These are phyloP conservation scores for Contarinia nasturtii DNA, from an alignment of 1,140 invertebrate species.

Conservation along the genomic window DNA sequence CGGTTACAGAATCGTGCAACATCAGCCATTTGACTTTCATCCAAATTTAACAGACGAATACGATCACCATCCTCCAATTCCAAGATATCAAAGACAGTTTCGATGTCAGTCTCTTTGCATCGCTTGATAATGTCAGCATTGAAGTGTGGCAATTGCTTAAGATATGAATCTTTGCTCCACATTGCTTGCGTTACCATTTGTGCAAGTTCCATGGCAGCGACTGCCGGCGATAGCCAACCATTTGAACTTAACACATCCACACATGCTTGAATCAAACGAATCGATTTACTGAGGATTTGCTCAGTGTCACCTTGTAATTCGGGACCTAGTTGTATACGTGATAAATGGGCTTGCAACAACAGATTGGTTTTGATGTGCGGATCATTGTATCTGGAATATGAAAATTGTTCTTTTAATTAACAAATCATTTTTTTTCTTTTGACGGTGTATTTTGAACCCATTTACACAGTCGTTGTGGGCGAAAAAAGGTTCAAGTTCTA, in stretches of 20 bases:
- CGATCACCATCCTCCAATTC: conserved; percentile 92
- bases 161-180: conserved; percentile 97
- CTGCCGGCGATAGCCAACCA: conserved; percentile 92
- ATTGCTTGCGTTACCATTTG: conserved; percentile 99
- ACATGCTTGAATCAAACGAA: conserved; percentile 90
- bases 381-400: conserved; percentile 62
- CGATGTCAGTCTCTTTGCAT: conserved; percentile 79
- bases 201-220: conserved; percentile 97
- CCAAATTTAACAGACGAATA: conserved; percentile 65
- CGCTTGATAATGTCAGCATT: conserved; percentile 73
- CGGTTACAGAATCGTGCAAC: conserved; percentile 96
- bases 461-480: too few species aligned
- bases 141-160: conserved; percentile 95
- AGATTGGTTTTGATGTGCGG: conserved; percentile 96
- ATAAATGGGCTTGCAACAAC: conserved; percentile 88
- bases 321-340: conserved; percentile 78
- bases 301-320: conserved; percentile 96
- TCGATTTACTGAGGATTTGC: conserved; percentile 68
- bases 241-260: conserved; percentile 97
- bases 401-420: not conserved
- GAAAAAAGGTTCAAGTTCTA: too few species aligned
- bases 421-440: too few species aligned
- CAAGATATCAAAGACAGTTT: conserved; percentile 97
- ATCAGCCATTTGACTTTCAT: conserved; percentile 80
- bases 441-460: too few species aligned